These are phyloP conservation scores for Centruroides sculpturatus DNA, from an alignment of 1,140 invertebrate species.

Conservation along the genomic window DNA sequence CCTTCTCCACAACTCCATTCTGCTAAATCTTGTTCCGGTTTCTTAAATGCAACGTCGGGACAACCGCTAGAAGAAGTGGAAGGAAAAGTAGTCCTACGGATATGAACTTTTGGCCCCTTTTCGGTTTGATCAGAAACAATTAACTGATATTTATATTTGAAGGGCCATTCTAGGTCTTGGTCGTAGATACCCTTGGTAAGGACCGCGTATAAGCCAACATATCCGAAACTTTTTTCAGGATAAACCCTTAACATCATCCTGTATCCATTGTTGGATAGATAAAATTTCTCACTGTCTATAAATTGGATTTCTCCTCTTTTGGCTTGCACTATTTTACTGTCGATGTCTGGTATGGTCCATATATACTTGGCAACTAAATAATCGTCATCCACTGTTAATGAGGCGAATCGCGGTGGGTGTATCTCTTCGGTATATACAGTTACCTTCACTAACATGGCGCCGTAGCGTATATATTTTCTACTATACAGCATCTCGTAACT, in stretches of 20 bases:
- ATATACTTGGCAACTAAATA: conserved; percentile 1
- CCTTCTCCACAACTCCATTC: conserved; percentile 15
- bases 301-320: background rate
- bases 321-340: background rate
- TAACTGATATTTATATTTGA: conserved; percentile 1
- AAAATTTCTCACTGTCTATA: conserved; percentile 13
- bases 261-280: conserved; percentile 8
- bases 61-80: conserved; percentile 1
- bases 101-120: background rate
- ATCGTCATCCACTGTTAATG: background rate
- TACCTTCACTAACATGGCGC: conserved; percentile 6
- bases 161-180: conserved; percentile 5
- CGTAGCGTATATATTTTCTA: conserved; percentile 12
- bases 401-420: conserved; percentile 6
- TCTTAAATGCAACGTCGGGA: conserved; percentile 7
- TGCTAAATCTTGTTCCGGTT: conserved; percentile 6
- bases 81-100: background rate
- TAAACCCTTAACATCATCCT: conserved; percentile 12
- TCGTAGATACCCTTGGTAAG: conserved; percentile 5
- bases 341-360: conserved; percentile 4
- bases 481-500: conserved; percentile 7
- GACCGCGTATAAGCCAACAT: conserved; percentile 5
- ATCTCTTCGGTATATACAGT: conserved; percentile 6
- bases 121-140: background rate
- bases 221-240: conserved; percentile 1